A percentile compares a stretch with the other conserved stretches of the same genome.
phyloP scores from a whole-genome alignment of 2,113 vertebrate genomes.

The Cariama cristata region DNA sequence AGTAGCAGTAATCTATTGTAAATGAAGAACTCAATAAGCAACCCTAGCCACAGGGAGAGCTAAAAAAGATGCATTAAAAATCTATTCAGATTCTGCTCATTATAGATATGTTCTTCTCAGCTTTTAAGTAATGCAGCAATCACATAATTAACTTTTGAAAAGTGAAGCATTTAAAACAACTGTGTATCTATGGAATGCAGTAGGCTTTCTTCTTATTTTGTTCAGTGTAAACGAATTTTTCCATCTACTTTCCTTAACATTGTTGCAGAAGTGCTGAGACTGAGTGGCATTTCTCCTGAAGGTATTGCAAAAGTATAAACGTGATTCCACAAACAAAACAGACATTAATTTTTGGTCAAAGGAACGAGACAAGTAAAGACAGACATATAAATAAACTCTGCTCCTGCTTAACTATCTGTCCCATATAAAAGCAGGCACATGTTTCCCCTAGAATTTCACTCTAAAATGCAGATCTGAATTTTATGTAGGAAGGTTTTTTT shows the following conservation, averaged over 20 bases:
- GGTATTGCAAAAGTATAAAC: background rate
- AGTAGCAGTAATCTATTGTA: conserved; percentile 40
- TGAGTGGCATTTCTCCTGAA: background rate
- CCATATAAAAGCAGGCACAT: background rate
- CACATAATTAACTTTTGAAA: conserved; percentile 52
- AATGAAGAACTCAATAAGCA: conserved; percentile 54
- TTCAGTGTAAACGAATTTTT: background rate
- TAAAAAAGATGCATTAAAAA: conserved; percentile 38
- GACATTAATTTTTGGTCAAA: background rate
- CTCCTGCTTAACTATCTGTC: background rate
- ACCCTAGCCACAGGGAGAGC: conserved; percentile 31
- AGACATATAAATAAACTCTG: background rate
- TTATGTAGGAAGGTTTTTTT: background rate
- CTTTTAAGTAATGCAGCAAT: conserved; percentile 51
- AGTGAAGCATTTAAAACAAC: conserved; percentile 26
- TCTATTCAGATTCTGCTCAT: conserved; percentile 33
- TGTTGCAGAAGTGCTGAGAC: background rate
- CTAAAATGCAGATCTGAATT: background rate
- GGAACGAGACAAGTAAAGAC: background rate
- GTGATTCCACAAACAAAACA: fast-evolving
- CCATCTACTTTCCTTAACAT: background rate
- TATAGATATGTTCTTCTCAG: conserved; percentile 32
- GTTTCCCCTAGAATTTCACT: background rate
- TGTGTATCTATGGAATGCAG: background rate
- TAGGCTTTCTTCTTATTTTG: background rate